Evolutionary conservation across 2,797 vertebrate genomes (phyloP).

Genomic region (Xenopus petersii): DNA sequence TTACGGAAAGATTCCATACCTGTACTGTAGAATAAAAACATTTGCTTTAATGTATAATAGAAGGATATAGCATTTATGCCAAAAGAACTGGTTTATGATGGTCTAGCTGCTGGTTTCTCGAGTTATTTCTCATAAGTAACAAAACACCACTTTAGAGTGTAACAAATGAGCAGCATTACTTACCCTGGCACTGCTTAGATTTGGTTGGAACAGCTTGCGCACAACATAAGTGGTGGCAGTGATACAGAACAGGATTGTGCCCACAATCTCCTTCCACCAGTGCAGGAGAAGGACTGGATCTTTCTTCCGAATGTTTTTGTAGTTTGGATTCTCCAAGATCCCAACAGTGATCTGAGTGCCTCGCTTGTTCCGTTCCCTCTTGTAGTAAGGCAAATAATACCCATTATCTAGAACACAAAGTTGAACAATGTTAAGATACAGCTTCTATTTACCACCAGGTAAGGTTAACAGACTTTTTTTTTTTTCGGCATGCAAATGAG

Average conservation of each 20-base stretch:
- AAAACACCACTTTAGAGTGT: no score
- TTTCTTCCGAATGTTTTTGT: slow-evolving; percentile 76
- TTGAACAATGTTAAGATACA: no score
- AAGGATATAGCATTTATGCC: no score
- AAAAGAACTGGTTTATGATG: no score
- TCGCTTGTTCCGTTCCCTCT: slow-evolving; percentile 80
- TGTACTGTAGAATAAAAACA: no score
- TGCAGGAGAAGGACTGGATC: slow-evolving; percentile 91
- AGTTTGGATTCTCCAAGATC: slow-evolving; percentile 61
- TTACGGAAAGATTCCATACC: no score
- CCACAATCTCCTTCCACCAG: slow-evolving; percentile 97
- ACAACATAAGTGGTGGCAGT: slow-evolving; percentile 90
- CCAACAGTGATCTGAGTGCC: slow-evolving; percentile 81
- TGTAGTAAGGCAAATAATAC: slow-evolving; percentile 88
- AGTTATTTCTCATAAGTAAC: no score
- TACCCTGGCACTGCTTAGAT: slow-evolving; percentile 72
- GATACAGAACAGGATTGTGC: slow-evolving; percentile 92
- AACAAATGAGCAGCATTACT: slow-evolving; percentile 33
- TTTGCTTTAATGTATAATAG: no score
- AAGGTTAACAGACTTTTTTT: no score
- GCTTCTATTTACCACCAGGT: no score
- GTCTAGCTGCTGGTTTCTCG: no score
- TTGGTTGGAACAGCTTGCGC: slow-evolving; percentile 90
- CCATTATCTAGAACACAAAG: slow-evolving; percentile 76
- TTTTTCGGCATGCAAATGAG: background rate